phyloP scores from a whole-genome alignment of 2,113 vertebrate genomes.

The Apodemus sylvaticus region DNA sequence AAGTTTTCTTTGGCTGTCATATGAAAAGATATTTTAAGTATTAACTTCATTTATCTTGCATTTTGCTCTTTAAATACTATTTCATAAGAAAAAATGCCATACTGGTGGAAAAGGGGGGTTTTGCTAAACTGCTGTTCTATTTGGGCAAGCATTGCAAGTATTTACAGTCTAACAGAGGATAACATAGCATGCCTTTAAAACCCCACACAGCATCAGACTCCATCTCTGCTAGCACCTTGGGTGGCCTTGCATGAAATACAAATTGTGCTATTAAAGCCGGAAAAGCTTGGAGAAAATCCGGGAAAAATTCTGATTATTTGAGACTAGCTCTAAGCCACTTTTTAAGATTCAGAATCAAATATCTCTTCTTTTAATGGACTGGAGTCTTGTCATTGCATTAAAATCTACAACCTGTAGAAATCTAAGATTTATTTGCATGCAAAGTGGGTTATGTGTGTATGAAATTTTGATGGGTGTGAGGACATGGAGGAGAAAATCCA shows the following conservation, averaged over 20 bases:
- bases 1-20: slow-evolving; percentile 71
- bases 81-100: slow-evolving; percentile 65
- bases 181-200: slow-evolving; percentile 71
- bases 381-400: neutral
- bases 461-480: neutral
- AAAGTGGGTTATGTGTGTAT: neutral
- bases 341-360: slow-evolving; percentile 21
- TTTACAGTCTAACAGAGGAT: slow-evolving; percentile 60
- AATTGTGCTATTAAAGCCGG: slow-evolving; percentile 77
- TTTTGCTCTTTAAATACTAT: slow-evolving; percentile 68
- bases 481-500: neutral
- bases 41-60: slow-evolving; percentile 72
- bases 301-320: slow-evolving; percentile 75
- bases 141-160: slow-evolving; percentile 13
- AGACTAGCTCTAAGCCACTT: slow-evolving; percentile 61
- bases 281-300: slow-evolving; percentile 71
- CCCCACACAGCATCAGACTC: slow-evolving; percentile 71
- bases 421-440: neutral
- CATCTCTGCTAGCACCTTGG: slow-evolving; percentile 75
- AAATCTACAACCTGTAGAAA: neutral
- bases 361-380: neutral
- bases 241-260: slow-evolving; percentile 77
- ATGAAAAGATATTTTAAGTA: slow-evolving; percentile 69
- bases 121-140: slow-evolving; percentile 42
- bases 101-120: slow-evolving; percentile 30